Percentiles rank a stretch among this genome's conserved stretches.
Evolutionary conservation across 1,140 invertebrate species (phyloP).

Genomic region (Drosophila nikananu): DNA sequence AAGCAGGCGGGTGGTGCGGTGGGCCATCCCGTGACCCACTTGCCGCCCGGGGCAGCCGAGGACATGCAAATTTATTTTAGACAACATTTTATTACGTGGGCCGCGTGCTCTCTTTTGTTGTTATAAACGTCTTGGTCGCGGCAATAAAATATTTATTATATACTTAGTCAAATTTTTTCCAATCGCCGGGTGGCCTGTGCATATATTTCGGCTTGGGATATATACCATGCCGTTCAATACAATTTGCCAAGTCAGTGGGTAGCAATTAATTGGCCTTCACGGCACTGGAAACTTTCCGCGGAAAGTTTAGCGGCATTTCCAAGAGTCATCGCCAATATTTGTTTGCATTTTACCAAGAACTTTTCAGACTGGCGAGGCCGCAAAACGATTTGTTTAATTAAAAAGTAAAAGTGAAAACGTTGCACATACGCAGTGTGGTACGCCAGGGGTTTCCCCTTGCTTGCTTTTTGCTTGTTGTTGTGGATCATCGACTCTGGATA

Average conservation of each 20-base stretch:
- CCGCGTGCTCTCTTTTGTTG: background rate
- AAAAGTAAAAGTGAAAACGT: constrained; percentile 25
- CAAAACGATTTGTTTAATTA: constrained; percentile 37
- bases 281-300: constrained; percentile 48
- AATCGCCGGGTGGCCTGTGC: constrained; percentile 12
- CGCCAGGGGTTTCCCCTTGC: background rate
- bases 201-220: constrained; percentile 3
- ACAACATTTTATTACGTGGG: constrained; percentile 23
- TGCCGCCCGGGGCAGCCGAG: background rate
- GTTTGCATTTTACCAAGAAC: constrained; percentile 34
- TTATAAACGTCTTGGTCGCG: background rate
- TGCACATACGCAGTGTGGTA: constrained; percentile 55
- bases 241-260: constrained; percentile 58
- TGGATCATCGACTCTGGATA: constrained; percentile 21
- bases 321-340: constrained; percentile 66
- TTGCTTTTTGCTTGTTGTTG: background rate
- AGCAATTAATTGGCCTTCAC: constrained; percentile 58
- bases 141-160: constrained; percentile 49
- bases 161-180: constrained; percentile 28
- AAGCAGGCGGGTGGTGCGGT: background rate
- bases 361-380: constrained; percentile 44
- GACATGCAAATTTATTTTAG: constrained; percentile 42
- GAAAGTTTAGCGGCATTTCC: constrained; percentile 32
- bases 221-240: constrained; percentile 8
- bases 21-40: background rate